Evolutionary conservation across 2,113 vertebrate genomes (phyloP).

Genomic region (Phainopepla nitens): DNA sequence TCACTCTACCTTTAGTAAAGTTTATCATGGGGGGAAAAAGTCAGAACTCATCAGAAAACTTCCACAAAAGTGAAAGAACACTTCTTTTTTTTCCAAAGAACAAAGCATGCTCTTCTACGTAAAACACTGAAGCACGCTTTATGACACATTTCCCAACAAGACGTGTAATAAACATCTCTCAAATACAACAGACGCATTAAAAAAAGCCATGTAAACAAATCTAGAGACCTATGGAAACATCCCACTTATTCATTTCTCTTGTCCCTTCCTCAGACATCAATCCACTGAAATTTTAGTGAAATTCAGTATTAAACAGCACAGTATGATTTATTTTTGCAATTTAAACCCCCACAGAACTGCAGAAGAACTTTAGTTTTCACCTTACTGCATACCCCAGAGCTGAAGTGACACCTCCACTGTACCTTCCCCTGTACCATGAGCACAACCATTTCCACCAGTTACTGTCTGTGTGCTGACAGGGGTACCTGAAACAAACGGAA

Average conservation of each 20-base stretch:
- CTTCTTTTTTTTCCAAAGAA: background rate
- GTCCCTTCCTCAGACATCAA: background rate
- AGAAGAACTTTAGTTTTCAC: background rate
- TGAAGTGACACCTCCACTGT: background rate
- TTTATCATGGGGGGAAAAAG: background rate
- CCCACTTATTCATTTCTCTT: background rate
- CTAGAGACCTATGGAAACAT: background rate
- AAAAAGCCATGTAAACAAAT: background rate
- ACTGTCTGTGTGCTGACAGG: background rate
- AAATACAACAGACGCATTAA: background rate
- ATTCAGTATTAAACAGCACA: background rate
- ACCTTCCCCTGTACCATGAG: background rate
- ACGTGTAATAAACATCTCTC: background rate
- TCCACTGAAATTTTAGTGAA: background rate
- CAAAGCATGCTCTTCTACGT: background rate
- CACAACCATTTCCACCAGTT: background rate
- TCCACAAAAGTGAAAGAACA: background rate
- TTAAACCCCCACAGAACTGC: background rate
- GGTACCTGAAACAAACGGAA: background rate
- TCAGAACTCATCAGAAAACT: background rate
- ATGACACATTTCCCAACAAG: background rate
- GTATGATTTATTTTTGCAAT: background rate
- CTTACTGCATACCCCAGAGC: background rate
- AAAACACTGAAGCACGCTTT: background rate
- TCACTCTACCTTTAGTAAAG: background rate